phyloP scores from a whole-genome alignment of 2,888 invertebrate species.

The Platypus cylindrus region DNA sequence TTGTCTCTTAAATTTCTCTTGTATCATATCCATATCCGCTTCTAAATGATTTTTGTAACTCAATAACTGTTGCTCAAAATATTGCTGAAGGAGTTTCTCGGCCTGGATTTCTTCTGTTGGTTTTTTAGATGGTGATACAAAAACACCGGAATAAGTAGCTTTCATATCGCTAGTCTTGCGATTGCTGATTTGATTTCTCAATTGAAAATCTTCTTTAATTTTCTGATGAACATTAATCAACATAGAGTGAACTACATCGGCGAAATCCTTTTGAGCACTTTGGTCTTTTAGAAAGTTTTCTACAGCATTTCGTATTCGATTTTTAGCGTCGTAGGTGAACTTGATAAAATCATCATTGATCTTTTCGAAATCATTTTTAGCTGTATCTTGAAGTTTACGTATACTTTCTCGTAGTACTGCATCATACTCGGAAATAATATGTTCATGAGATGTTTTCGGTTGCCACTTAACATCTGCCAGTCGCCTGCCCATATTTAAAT shows the following conservation, averaged over 20 bases:
- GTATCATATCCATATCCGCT: conserved; percentile 4
- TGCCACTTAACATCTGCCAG: no score
- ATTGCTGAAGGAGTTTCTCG: conserved; percentile 7
- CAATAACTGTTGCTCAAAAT: conserved; percentile 8
- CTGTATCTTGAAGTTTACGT: conserved; percentile 7
- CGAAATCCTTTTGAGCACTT: conserved; percentile 6
- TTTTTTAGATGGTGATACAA: conserved; percentile 8
- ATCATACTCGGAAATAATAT: conserved; percentile 6
- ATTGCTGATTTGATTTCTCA: neutral
- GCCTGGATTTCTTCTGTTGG: conserved; percentile 11
- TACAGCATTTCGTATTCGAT: conserved; percentile 5
- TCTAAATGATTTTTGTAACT: conserved; percentile 7
- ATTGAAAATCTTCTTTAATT: conserved; percentile 6
- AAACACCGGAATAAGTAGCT: conserved; percentile 5
- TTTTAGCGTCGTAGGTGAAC: conserved; percentile 10
- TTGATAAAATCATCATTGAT: conserved; percentile 3
- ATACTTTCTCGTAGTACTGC: conserved; percentile 6
- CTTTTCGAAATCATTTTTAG: conserved; percentile 7
- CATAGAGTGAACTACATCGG: conserved; percentile 2
- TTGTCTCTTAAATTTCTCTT: conserved; percentile 1
- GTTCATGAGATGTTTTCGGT: no score
- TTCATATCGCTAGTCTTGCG: conserved; percentile 1
- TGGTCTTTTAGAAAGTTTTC: conserved; percentile 3
- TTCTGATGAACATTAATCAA: conserved; percentile 8
- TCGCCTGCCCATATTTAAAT: no score